Percentiles rank a stretch among this genome's conserved stretches.
These are phyloP conservation scores for Anoplopoma fimbria DNA, from an alignment of 2,113 vertebrate genomes.

Conservation along the genomic window DNA sequence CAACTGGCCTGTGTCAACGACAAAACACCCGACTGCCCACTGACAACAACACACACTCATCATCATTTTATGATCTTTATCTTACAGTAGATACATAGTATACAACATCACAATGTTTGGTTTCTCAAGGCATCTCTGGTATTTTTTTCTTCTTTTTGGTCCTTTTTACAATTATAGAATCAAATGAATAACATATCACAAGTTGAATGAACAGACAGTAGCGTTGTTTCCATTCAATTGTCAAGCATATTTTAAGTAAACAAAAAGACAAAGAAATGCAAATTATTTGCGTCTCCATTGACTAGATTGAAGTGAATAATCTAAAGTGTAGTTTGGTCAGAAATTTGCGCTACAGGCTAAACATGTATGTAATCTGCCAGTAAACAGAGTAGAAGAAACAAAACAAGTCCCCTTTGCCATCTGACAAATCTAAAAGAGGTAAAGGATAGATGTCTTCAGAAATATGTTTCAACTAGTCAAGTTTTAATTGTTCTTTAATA, in stretches of 20 bases:
- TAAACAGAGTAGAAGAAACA: neutral
- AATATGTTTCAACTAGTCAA: too few species aligned
- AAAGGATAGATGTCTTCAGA: neutral
- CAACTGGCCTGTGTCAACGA: slow-evolving; percentile 62
- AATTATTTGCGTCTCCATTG: too few species aligned
- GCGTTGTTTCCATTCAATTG: neutral
- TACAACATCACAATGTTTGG: neutral
- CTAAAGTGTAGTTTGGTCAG: neutral
- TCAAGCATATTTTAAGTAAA: too few species aligned
- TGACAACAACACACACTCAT: slow-evolving; percentile 2
- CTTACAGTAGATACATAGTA: neutral
- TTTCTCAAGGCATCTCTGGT: neutral
- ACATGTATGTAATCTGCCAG: neutral
- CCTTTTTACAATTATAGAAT: neutral
- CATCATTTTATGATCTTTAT: neutral
- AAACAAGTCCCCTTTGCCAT: neutral
- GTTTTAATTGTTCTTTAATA: neutral
- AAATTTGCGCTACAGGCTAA: neutral
- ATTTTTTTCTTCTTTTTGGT: neutral
- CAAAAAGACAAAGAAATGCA: too few species aligned
- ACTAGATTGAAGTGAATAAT: too few species aligned
- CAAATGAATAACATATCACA: neutral
- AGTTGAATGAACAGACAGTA: neutral
- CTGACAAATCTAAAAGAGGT: neutral
- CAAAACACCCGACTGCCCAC: slow-evolving; percentile 11